These are phyloP conservation scores for Cryptus armator DNA, from an alignment of 2,888 invertebrate genomes.

Conservation along the genomic window DNA sequence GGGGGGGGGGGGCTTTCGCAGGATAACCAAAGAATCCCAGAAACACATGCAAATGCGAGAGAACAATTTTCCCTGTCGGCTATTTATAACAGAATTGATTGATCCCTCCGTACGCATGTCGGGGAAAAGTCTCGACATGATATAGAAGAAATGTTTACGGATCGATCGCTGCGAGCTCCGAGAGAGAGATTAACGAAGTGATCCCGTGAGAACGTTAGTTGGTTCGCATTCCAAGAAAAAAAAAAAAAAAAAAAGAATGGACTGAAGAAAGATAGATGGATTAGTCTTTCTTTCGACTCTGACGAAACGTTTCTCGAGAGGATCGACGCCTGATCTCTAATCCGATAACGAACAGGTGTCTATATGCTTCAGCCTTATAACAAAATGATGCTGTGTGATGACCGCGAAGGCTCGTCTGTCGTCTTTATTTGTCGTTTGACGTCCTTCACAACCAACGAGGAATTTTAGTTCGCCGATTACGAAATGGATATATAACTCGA, in stretches of 20 bases:
- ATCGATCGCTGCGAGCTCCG: slow-evolving; percentile 46
- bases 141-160: slow-evolving; percentile 30
- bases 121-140: slow-evolving; percentile 4
- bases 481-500: slow-evolving; percentile 7
- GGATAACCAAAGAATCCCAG: neutral
- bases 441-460: neutral
- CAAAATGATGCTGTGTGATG: slow-evolving; percentile 16
- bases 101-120: neutral
- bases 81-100: neutral
- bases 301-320: slow-evolving; percentile 27
- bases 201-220: slow-evolving; percentile 50
- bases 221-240: slow-evolving; percentile 21
- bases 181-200: slow-evolving; percentile 47
- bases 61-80: slow-evolving; percentile 1
- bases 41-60: slow-evolving; percentile 2
- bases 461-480: slow-evolving; percentile 43
- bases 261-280: slow-evolving; percentile 22
- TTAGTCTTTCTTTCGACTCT: slow-evolving; percentile 36
- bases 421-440: slow-evolving; percentile 6
- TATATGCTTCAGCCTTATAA: neutral
- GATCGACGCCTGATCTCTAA: slow-evolving; percentile 49
- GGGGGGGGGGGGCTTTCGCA: too few species aligned
- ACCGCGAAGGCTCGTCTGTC: slow-evolving; percentile 20
- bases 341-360: slow-evolving; percentile 53
- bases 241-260: slow-evolving; percentile 13